A percentile compares a stretch with the other conserved stretches of the same genome.
These are phyloP conservation scores for Apis cerana DNA, from an alignment of 1,140 invertebrate genomes.

Conservation along the genomic window DNA sequence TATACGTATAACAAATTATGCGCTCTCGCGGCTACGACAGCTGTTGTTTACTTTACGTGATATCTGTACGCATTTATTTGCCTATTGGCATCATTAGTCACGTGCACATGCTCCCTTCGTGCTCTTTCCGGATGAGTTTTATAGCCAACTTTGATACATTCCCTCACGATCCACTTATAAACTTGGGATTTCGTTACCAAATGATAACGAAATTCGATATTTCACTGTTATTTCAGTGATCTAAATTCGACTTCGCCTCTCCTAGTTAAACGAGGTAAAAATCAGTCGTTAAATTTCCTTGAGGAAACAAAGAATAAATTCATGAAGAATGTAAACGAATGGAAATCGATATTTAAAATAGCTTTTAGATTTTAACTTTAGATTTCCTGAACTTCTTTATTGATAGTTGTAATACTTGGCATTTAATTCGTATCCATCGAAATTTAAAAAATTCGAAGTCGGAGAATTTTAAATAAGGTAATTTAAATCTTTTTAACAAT, in stretches of 20 bases:
- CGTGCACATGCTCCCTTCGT: not conserved
- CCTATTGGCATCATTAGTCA: slow-evolving; percentile 36
- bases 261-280: not conserved
- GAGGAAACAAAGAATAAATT: not conserved
- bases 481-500: too few relatives aligned
- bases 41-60: slow-evolving; percentile 43
- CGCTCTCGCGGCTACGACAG: slow-evolving; percentile 12
- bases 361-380: too few relatives aligned
- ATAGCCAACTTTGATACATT: not conserved
- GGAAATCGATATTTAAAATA: slow-evolving; percentile 26
- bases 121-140: not conserved
- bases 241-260: not conserved
- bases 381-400: not conserved
- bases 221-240: not conserved
- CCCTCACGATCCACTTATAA: slow-evolving; percentile 1
- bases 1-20: slow-evolving; percentile 49
- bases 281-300: not conserved
- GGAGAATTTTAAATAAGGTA: too few relatives aligned
- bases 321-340: not conserved
- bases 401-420: not conserved
- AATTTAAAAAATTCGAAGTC: too few relatives aligned
- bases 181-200: not conserved
- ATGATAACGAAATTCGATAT: not conserved
- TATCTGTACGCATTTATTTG: slow-evolving; percentile 44
- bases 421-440: not conserved